Base-by-base conservation (phyloP, 2,797 vertebrate species). In the Forpus xanthops region DNA sequence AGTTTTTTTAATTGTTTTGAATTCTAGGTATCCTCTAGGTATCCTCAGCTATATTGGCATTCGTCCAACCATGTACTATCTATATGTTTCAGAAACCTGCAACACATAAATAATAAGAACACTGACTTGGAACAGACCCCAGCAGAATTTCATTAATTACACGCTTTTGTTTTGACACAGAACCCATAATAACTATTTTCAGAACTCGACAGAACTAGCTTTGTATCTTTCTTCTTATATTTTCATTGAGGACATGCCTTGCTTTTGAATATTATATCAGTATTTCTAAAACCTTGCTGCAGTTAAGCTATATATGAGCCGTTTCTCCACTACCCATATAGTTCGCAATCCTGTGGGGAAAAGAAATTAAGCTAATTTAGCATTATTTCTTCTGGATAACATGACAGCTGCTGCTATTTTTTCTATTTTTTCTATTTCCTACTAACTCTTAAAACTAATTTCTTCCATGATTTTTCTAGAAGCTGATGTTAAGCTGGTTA, bases 301-400 rank as follows among this genome's bases (percentile, higher is more conserved):
- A 85, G 12, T 87, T 30, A 68, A 84, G n/a, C 21, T 85, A 33
- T 16, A 3, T 55, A 47, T 82, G 28, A 70, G 20, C n/a, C 71
- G 17, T 31, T 85, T 80, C 75, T 77, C 30, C 30, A 83, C 47
- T 79, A 64, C 3, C 11, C 37, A 18, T 52, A 24, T 37, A 85
- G 55, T 27, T 50, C 47, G 3, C 39, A 85, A 13, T 47, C 37
- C 33, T 62, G 44, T 70, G 33, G 44, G 28, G 82, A 50, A 89
- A 21, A 83, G 55, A 90, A 82, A 84, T 65, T 65, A 68, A 83
- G 85, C 10, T 44, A 44, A 74, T 93, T 82, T 90, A 55, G 20
- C 56, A 49, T 75, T 53, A n/a, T 76, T 89, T 96, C 56, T 80
- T n/a, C 14, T 52, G 89, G 60, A 73, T 56, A 87, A 62, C 42